These are phyloP conservation scores for Cherax destructor DNA, from an alignment of 1,140 invertebrate genomes.

Conservation along the genomic window DNA sequence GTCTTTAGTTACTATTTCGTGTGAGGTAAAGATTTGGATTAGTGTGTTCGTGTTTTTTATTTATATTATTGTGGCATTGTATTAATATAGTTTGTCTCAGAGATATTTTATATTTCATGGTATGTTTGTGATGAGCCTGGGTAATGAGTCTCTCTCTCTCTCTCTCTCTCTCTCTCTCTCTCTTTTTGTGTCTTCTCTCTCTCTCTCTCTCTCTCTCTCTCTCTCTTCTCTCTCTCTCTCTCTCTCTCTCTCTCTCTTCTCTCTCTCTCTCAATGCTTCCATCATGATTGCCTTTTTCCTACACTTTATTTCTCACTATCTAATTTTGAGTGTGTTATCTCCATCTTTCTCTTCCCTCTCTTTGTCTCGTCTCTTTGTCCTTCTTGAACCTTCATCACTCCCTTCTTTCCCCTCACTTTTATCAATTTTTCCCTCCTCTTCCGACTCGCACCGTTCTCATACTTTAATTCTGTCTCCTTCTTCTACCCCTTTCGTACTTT, in stretches of 20 bases:
- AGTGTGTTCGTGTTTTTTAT: too few species aligned
- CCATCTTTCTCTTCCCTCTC: not conserved
- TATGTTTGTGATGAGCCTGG: too few species aligned
- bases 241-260: not conserved
- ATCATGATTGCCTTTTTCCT: not conserved
- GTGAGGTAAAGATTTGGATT: too few species aligned
- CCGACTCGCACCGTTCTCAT: not conserved
- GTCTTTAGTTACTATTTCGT: too few species aligned
- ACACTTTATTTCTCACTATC: not conserved
- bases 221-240: not conserved
- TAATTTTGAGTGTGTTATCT: not conserved
- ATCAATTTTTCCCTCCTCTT: too few species aligned
- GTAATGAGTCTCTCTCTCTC: not conserved
- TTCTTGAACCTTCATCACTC: not conserved
- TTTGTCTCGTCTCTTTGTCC: not conserved
- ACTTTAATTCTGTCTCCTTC: not conserved
- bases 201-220: not conserved
- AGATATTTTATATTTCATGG: too few species aligned
- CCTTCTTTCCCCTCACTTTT: not conserved
- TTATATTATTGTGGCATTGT: too few species aligned
- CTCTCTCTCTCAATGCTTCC: slow-evolving; percentile 4
- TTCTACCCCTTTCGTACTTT: not conserved
- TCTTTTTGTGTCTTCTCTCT: not conserved
- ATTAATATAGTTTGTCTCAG: too few species aligned
- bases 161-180: not conserved